phyloP scores from a whole-genome alignment of 2,113 vertebrate species.

The Nettapus auritus region DNA sequence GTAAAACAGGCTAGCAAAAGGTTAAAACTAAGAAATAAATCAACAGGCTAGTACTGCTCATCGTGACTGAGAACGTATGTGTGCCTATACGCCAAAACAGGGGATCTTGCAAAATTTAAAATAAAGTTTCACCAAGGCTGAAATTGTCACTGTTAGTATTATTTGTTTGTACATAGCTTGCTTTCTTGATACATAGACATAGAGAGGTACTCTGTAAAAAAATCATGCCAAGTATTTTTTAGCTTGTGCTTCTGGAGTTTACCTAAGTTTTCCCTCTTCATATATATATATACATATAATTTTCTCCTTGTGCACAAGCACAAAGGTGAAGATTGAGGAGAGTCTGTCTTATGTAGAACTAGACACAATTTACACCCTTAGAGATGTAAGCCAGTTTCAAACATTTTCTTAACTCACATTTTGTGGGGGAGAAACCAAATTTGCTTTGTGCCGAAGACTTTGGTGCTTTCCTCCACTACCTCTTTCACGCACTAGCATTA shows the following conservation, averaged over 20 bases:
- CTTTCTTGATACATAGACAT: not conserved
- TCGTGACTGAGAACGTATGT: not conserved
- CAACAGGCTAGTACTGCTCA: not conserved
- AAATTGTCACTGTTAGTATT: not conserved
- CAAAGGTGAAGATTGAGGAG: not conserved
- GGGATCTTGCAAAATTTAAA: not conserved
- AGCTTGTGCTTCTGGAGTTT: not conserved
- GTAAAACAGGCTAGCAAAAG: not conserved
- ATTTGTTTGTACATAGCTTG: not conserved
- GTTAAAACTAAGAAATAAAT: not conserved
- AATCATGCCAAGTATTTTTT: not conserved
- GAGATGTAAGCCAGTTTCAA: not conserved
- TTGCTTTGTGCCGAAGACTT: not conserved
- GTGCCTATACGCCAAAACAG: not conserved
- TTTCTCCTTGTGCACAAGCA: not conserved
- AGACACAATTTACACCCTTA: not conserved
- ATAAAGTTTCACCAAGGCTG: not conserved
- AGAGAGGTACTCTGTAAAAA: not conserved
- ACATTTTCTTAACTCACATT: not conserved
- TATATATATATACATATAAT: too few relatives aligned
- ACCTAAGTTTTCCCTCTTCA: not conserved
- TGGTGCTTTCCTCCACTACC: not conserved
- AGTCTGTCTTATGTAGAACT: not conserved
- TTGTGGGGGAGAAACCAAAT: not conserved
- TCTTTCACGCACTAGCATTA: not conserved